Conservation (phyloP, 1,140 invertebrate species). For the Drosophila cardini region DNA sequence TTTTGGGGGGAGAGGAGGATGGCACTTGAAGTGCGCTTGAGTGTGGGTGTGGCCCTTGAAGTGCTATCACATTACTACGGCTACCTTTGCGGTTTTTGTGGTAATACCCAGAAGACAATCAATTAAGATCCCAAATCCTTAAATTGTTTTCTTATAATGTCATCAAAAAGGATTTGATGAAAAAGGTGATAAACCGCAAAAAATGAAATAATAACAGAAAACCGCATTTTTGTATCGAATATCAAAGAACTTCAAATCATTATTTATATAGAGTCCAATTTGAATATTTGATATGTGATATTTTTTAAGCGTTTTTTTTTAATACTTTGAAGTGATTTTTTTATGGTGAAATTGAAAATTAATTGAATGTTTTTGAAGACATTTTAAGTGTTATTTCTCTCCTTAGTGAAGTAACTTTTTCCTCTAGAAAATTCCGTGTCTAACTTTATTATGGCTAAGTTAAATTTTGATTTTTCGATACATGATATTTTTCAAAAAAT, state of each 20-base stretch:
- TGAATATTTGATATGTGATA: background rate
- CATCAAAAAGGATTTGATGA: background rate
- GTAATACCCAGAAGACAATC: slow-evolving; percentile 10
- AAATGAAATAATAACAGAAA: background rate
- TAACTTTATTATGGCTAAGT: too few species aligned
- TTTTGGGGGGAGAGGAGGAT: background rate
- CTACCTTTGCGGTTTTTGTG: slow-evolving; percentile 16
- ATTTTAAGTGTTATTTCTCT: too few species aligned
- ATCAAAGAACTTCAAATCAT: background rate
- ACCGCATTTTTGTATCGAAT: background rate
- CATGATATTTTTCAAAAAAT: too few species aligned
- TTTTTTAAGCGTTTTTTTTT: too few species aligned
- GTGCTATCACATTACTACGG: slow-evolving; percentile 27
- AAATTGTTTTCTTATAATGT: background rate
- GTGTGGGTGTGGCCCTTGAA: background rate
- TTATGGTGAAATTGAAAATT: too few species aligned
- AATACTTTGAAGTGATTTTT: too few species aligned
- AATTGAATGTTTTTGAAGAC: too few species aligned
- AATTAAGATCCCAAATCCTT: slow-evolving; percentile 8
- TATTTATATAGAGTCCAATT: background rate
- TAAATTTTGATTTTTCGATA: too few species aligned
- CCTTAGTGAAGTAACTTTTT: too few species aligned
- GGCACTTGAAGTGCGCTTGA: slow-evolving; percentile 1
- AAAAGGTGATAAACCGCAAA: background rate
- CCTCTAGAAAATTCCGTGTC: too few species aligned